Evolutionary conservation across 1,140 invertebrate species (phyloP).

Genomic region (Steinernema feltiae): DNA sequence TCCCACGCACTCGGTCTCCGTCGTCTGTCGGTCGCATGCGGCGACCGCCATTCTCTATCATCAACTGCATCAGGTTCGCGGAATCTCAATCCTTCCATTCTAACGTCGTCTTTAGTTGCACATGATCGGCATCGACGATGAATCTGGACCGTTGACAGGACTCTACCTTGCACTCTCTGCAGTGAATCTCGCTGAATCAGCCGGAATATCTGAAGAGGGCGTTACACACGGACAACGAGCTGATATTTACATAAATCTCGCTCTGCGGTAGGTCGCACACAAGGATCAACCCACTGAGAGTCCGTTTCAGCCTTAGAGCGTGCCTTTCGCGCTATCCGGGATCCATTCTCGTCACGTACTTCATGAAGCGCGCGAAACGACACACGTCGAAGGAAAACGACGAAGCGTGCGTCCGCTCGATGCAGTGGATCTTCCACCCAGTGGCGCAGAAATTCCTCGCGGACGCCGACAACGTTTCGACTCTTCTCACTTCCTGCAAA

Average conservation of each 20-base stretch:
- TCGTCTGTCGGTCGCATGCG: constrained; percentile 51
- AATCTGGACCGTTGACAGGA: constrained; percentile 29
- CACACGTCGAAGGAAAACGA: constrained; percentile 34
- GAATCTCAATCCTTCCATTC: not conserved
- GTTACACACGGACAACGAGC: constrained; percentile 45
- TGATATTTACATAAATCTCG: constrained; percentile 54
- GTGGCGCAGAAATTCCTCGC: constrained; percentile 43
- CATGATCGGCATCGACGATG: constrained; percentile 44
- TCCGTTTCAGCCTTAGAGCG: too few species aligned
- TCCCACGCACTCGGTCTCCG: constrained; percentile 28
- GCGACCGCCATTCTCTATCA: constrained; percentile 56
- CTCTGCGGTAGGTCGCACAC: constrained; percentile 26
- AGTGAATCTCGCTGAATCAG: constrained; percentile 53
- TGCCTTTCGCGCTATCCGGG: constrained; percentile 10
- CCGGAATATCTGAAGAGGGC: constrained; percentile 47
- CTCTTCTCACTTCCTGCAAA: constrained; percentile 28
- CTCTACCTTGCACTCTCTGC: constrained; percentile 50
- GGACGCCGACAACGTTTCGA: constrained; percentile 22
- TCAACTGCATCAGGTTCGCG: constrained; percentile 50
- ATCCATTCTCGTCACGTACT: constrained; percentile 42
- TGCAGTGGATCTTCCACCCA: constrained; percentile 51
- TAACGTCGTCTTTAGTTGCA: constrained; percentile 36
- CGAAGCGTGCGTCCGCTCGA: not conserved
- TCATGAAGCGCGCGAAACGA: constrained; percentile 44
- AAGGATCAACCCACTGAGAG: too few species aligned